Evolutionary conservation across 2,888 invertebrate genomes (phyloP), one percentile per base, ranked within the genome.

Genomic region (Leptarthrus brevirostris): DNA sequence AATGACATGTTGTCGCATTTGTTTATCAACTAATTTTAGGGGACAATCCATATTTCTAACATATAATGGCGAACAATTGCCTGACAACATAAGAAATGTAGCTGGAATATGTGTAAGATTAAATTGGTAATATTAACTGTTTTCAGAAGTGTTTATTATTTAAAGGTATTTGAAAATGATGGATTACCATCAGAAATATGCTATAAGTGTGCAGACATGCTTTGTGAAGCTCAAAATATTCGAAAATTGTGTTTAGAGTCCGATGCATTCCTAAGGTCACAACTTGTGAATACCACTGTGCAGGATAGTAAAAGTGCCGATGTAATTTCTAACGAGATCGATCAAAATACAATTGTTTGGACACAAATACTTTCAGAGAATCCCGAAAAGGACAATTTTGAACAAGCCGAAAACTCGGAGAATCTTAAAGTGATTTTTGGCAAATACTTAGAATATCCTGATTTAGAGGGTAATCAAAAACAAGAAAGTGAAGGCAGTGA

Each of bases 31-130:
- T 18, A 58, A 74, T 53, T 47, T 18, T 26, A 30, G 24, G 8
- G 74, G 74, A 22, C 71, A 49, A 30, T 72, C 75, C 12, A 70
- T 76, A 64, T 76, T 74, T 70, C 26, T 69, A 10, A 8, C 18
- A 20, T 76, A 70, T 44, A 70, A 64, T 22, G 54, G 49, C 12
- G 58, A 64, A 61, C 72, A 14, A 34, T 70, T 76, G 34, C 54
- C 74, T 10, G 70, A 66, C 20, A 69, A 72, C 34, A 36, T 74
- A 20, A 47, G 20, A 10, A 44, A 40, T 22, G 54, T 74, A 26
- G 34, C 72, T 49, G 72, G 72, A 20, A 30, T 74, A 44, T 54
- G 47, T 52, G 74, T 74, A 72, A 24, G 16, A 14, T 24, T n/a
- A n/a, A n/a, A n/a, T n/a, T n/a, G n/a, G n/a, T n/a, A n/a, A n/a